Conservation (phyloP, 2,888 invertebrate species). For the Parnassius mnemosyne region DNA sequence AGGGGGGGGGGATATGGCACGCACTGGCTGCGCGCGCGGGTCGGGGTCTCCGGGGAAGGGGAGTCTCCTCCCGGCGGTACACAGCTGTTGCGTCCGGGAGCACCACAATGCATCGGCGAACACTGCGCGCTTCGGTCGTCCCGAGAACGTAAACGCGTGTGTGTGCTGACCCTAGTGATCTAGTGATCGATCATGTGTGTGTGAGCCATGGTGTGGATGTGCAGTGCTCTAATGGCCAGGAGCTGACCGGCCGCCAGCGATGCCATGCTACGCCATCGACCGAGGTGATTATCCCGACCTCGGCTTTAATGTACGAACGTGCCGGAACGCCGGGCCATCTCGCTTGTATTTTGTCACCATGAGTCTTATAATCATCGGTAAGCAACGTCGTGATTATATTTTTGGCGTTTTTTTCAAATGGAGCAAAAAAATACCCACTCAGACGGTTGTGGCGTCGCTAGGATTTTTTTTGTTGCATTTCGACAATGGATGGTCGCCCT, state of each 20-base stretch:
- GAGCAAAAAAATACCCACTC: constrained; percentile 43
- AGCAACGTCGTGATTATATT: constrained; percentile 49
- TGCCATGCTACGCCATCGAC: constrained; percentile 75
- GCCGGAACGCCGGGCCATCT: constrained; percentile 48
- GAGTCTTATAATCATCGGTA: constrained; percentile 54
- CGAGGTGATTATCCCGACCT: constrained; percentile 76
- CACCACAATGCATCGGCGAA: constrained; percentile 77
- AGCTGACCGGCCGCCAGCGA: constrained; percentile 61
- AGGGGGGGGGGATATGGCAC: constrained; percentile 50
- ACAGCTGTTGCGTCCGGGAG: constrained; percentile 77
- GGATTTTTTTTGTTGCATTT: constrained; percentile 47
- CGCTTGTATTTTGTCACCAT: constrained; percentile 43
- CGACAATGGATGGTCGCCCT: constrained; percentile 67
- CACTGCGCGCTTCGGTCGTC: constrained; percentile 66
- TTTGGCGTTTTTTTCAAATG: constrained; percentile 56
- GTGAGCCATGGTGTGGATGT: constrained; percentile 64
- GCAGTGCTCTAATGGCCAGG: constrained; percentile 54
- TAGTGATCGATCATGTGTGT: constrained; percentile 48
- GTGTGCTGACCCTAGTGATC: constrained; percentile 43
- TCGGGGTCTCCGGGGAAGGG: constrained; percentile 52
- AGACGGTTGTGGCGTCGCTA: constrained; percentile 38
- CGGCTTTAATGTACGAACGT: constrained; percentile 66
- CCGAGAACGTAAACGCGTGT: constrained; percentile 41
- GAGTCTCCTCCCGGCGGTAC: constrained; percentile 66
- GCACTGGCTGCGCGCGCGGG: constrained; percentile 50